Evolutionary conservation across 2,888 invertebrate species (phyloP), one percentile per base, ranked within the genome.

Genomic region (Harpalus rubripes): DNA sequence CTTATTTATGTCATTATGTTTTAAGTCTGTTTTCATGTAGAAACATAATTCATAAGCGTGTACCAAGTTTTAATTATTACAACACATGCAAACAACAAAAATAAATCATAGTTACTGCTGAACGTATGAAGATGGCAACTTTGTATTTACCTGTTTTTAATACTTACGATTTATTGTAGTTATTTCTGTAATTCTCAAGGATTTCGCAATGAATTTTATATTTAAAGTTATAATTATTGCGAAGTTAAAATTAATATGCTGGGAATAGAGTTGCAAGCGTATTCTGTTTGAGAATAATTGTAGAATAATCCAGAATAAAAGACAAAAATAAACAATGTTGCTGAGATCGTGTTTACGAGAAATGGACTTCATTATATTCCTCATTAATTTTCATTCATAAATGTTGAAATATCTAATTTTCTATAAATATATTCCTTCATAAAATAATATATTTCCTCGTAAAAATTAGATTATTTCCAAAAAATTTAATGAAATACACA

Each of bases 351-450:
- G 61, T 61, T 61, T 61, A 7, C 61, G 61, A 10, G n/a, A 15
- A 8, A 61, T 61, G 61, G 8, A 15, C 61, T 61, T 61, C 18
- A 61, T 61, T 61, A 18, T 7, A 7, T 61, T 61, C 15, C 61
- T 61, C 61, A 61, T 61, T 61, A 61, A 61, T 61, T 22, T 15
- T 61, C 61, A 52, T 52, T 52, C 44, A 52, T 52, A 52, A 4
- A 52, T 3, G 44, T 52, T 52, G 12, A 8, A 52, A 52, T 52
- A 8, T 52, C 12, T 52, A 0, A 1, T 0, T 52, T 10, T 52
- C 44, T 52, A 12, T 52, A 52, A 52, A 52, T 52, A 1, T 8
- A 10, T 12, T 2, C 10, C 0, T 10, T 10, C 8, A 10, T 10
- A 3, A 44, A 44, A 44, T 10, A 44, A 6, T 22, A 22, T 22